Evolutionary conservation across 2,888 invertebrate species (phyloP), one percentile per base, ranked within the genome.

Genomic region (Acleris cristana): DNA sequence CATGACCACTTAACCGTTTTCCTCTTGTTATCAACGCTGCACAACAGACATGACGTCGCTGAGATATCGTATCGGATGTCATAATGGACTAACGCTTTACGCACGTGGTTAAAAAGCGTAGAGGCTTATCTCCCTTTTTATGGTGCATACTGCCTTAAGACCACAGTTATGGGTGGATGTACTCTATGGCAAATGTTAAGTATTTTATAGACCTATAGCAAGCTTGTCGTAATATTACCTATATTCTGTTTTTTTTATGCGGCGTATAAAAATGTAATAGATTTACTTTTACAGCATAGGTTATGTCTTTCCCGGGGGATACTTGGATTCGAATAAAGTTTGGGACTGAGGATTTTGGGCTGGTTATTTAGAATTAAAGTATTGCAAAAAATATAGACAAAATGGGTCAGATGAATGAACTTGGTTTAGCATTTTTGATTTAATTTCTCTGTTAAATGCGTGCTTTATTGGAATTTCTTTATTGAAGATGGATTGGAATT

Each of bases 61-160:
- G 21, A 21, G 34, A 34, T 52, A 64, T 70, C 76, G 77, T 76
- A 58, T 62, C 74, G 68, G 70, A 64, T 72, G 65, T 64, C 69
- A 59, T 67, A 72, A 73, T 77, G 79, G 72, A 71, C 69, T 57
- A 67, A 65, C 57, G 65, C 26, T 70, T 69, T 73, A 70, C 64
- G 71, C 68, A 71, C 72, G 73, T 74, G 77, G 83, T 86, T 86
- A 88, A 89, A 89, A 88, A 89, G 79, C 78, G 84, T 84, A 80
- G 74, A 79, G 75, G 83, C 86, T 88, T 90, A 90, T 90, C 90
- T 89, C 82, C 79, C 71, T 81, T 85, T 88, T 90, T 89, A 89
- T 88, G 84, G 84, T 80, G 81, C 85, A 80, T 79, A 85, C 82
- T 79, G 81, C 80, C 74, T 78, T 72, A 76, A 75, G 73, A 74